A percentile compares a stretch with the other conserved stretches of the same genome.
These are phyloP conservation scores for Sesia bembeciformis DNA, from an alignment of 2,888 invertebrate species.

Conservation along the genomic window DNA sequence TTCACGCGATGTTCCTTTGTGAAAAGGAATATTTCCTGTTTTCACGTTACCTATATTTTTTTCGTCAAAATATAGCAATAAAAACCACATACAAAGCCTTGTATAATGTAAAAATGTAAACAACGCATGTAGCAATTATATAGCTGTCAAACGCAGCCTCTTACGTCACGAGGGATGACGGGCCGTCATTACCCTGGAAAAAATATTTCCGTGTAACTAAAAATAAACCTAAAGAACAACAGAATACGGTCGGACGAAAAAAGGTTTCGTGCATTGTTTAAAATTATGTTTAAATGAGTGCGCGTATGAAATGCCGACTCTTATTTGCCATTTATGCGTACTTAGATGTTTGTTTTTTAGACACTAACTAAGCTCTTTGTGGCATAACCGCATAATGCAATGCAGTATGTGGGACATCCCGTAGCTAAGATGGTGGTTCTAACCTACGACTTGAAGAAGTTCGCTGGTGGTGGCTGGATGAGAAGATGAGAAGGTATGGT, in stretches of 20 bases:
- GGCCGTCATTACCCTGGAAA: conserved; percentile 8
- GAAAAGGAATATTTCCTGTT: no score
- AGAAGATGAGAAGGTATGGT: no score
- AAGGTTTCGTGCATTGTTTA: background rate
- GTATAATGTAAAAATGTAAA: background rate
- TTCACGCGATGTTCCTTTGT: no score
- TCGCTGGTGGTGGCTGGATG: no score
- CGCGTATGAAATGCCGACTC: background rate
- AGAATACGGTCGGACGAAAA: background rate
- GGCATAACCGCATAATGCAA: no score
- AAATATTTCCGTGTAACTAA: background rate
- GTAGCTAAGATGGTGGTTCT: no score
- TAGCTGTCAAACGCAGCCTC: conserved; percentile 16
- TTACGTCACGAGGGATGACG: conserved; percentile 13
- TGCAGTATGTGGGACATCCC: no score
- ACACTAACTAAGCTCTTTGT: no score
- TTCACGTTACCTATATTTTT: no score
- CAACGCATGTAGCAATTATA: conserved; percentile 16
- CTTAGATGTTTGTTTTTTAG: no score
- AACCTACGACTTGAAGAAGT: no score
- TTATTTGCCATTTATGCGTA: no score
- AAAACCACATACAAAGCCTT: background rate
- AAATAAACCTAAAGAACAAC: background rate
- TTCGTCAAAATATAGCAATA: background rate
- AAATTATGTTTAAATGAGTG: background rate